Evolutionary conservation across 92 coral and sea anemone species (phyloP), one percentile per base, ranked within the genome.

Genomic region (Phymanthus crucifer): DNA sequence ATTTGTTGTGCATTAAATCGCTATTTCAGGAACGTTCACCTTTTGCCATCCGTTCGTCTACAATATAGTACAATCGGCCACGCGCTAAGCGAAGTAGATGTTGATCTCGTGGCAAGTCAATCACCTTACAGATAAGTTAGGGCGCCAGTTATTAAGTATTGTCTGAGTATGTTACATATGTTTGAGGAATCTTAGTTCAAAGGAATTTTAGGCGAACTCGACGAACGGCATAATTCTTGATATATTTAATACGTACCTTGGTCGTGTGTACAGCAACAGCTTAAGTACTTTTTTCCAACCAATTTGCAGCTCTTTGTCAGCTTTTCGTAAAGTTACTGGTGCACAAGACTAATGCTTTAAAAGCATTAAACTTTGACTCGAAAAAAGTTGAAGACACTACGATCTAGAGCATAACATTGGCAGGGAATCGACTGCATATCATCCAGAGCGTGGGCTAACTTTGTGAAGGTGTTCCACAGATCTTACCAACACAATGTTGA

Each of bases 21-120:
- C 17, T 61, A 29, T 61, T 61, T 61, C 34, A 61, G 68, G 68
- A 61, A 61, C 68, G 68, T 61, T 29, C 32, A 61, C 68, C 68
- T 61, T 43, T 29, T 27, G 68, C 29, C 64, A 54, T 54, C n/a
- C n/a, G n/a, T n/a, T n/a, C n/a, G n/a, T n/a, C n/a, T n/a, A n/a
- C n/a, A n/a, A n/a, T n/a, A n/a, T n/a, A n/a, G n/a, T n/a, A n/a
- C n/a, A n/a, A n/a, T n/a, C n/a, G n/a, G n/a, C n/a, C n/a, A n/a
- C n/a, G n/a, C n/a, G n/a, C n/a, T n/a, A n/a, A n/a, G n/a, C n/a
- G n/a, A n/a, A n/a, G n/a, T n/a, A n/a, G n/a, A n/a, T n/a, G 32
- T 61, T 27, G 68, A 61, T 61, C 68, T 27, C 12, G 17, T 24
- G 64, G 27, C 4, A 54, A 54, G 64, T 54, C 31, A 61, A 61